A percentile compares a stretch with the other conserved stretches of the same genome.
These are phyloP conservation scores for Drosophila pseudoananassae DNA, from an alignment of 1,140 invertebrate species.

Conservation along the genomic window DNA sequence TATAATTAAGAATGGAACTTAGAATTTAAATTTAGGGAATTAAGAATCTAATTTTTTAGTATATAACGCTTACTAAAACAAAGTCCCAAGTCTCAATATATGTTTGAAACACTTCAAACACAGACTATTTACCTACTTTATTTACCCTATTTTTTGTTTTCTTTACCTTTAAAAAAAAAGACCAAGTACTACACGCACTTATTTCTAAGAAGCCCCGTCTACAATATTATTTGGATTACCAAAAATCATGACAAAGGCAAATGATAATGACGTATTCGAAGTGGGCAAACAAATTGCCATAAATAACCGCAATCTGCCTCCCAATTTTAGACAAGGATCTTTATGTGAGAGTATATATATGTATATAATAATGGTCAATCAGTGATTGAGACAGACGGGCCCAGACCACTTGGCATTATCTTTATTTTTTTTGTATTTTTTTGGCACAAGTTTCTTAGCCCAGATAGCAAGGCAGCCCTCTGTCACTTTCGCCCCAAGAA, in stretches of 20 bases:
- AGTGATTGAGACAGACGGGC: conserved; percentile 21
- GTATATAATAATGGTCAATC: conserved; percentile 31
- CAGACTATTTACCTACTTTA: background rate
- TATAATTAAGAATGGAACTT: no score
- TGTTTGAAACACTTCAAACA: no score
- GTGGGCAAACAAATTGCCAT: conserved; percentile 38
- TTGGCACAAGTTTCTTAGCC: conserved; percentile 3
- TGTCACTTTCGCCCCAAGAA: conserved; percentile 26
- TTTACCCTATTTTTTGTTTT: background rate
- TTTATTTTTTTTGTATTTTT: background rate
- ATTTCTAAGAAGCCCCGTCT: background rate
- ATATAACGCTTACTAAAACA: no score
- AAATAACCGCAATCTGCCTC: conserved; percentile 18
- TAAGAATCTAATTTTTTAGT: no score
- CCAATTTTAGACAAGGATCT: conserved; percentile 27
- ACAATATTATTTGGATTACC: conserved; percentile 2
- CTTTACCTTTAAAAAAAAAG: no score
- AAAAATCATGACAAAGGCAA: conserved; percentile 24
- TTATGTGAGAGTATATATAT: conserved; percentile 4
- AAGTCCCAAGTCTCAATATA: no score
- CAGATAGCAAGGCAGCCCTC: conserved; percentile 20
- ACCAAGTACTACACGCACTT: no score
- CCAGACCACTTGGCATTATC: conserved; percentile 17
- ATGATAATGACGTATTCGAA: conserved; percentile 23
- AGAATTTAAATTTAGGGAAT: no score